Evolutionary conservation across 2,888 invertebrate genomes (phyloP), one percentile per base, ranked within the genome.

Genomic region (Noctua pronuba): DNA sequence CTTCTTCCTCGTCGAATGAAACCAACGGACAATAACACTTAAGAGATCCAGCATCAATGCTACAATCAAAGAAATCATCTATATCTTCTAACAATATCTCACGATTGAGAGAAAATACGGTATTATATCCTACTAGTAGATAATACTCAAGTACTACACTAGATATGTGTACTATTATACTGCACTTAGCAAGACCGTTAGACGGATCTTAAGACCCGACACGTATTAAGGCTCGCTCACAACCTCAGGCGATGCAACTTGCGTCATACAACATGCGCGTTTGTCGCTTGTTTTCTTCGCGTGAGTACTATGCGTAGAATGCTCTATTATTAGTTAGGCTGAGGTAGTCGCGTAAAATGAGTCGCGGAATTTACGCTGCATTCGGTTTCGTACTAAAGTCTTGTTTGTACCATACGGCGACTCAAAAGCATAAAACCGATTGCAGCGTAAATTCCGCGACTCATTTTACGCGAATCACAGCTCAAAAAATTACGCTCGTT

Each of bases 181-280:
- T 52, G n/a, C 85, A 85, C 81, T 79, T 84, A 69, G 28, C 46
- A 46, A 41, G n/a, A 11, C 73, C 38, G 60, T 71, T 71, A 68
- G 60, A 58, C 69, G 78, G 67, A 78, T 68, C 71, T 69, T 18
- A 24, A 72, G 35, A 49, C 28, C 65, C 3, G 21, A 41, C 28
- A 18, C 18, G 31, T 52, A 65, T 68, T 65, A 86, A 73, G 35
- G 49, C 58, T 38, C 0, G 41, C 49, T 65, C 73, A 79, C 60
- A 60, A 31, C 31, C 28, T 31, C 60, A 60, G 60, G 18, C 60
- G 8, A 60, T 18, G 18, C 60, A 60, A 60, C 60, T n/a, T n/a
- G 11, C n/a, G n/a, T n/a, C n/a, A 21, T 2, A 8, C 2, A 49
- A 49, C 49, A 55, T 55, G 11, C n/a, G 58, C 58, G 7, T 28